Evolutionary conservation across 2,113 vertebrate species (phyloP).

Genomic region (Paradoxurus hermaphroditus): DNA sequence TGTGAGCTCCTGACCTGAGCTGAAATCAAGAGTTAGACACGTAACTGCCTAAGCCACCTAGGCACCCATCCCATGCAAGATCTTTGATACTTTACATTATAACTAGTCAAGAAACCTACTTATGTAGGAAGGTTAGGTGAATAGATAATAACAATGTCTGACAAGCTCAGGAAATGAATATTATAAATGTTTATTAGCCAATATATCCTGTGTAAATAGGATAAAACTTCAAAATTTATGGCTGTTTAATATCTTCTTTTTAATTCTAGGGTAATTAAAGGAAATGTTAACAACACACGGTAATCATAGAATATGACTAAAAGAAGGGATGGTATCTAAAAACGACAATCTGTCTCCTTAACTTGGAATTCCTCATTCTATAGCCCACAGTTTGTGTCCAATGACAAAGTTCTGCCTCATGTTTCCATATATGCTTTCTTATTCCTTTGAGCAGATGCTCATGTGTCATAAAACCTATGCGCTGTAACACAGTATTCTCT

Average conservation of each 20-base stretch:
- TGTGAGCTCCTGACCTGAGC: too few relatives aligned
- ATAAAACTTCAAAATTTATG: neutral
- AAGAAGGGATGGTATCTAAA: neutral
- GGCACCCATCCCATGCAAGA: neutral
- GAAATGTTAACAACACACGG: neutral
- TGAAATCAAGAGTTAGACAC: too few relatives aligned
- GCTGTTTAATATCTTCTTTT: neutral
- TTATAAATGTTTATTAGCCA: neutral
- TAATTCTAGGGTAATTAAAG: neutral
- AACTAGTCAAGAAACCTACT: neutral
- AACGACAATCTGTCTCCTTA: neutral
- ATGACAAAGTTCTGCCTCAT: neutral
- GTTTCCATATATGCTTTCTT: neutral
- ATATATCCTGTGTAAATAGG: neutral
- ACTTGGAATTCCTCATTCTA: neutral
- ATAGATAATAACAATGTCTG: neutral
- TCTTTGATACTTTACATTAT: neutral
- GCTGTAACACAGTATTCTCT: neutral
- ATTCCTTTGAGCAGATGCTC: slow-evolving; percentile 11
- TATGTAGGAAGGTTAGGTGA: neutral
- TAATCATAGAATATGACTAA: neutral
- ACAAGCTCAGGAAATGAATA: neutral
- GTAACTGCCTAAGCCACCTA: too few relatives aligned
- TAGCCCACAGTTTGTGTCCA: neutral
- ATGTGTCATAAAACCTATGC: neutral